Evolutionary conservation across 37 sponge, comb jelly and placozoan genomes (phyloP).

Genomic region (Hormiphora californensis): DNA sequence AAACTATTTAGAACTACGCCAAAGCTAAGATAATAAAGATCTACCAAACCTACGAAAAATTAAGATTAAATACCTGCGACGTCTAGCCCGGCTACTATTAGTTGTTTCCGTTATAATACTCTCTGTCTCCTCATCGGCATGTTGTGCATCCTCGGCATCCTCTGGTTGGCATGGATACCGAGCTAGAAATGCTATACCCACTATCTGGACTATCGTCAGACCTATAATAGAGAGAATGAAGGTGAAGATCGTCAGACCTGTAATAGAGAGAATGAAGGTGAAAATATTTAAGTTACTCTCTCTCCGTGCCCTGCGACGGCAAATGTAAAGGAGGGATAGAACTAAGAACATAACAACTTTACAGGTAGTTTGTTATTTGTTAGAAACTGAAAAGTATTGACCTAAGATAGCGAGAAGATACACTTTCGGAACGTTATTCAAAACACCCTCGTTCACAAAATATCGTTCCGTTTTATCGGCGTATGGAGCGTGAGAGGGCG

Average conservation of each 20-base stretch:
- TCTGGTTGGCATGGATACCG: slow-evolving; percentile 17
- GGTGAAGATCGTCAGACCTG: too few species aligned
- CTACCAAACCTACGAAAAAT: not conserved
- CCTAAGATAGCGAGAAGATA: not conserved
- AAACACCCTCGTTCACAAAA: not conserved
- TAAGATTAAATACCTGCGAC: not conserved
- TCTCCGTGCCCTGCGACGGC: too few species aligned
- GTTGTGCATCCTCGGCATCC: not conserved
- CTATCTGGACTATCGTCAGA: not conserved
- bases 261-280: too few species aligned
- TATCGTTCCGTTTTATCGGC: not conserved
- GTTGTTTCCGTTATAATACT: not conserved
- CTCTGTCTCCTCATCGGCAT: not conserved
- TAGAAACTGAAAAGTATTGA: not conserved
- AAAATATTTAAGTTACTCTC: too few species aligned
- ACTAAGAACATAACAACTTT: too few species aligned
- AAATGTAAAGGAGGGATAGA: too few species aligned
- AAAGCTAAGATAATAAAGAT: not conserved
- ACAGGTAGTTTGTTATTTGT: too few species aligned
- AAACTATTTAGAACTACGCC: too few species aligned
- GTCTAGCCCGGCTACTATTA: not conserved
- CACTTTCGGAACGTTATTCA: not conserved
- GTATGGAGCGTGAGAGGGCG: not conserved
- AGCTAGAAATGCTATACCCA: not conserved
- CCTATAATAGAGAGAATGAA: not conserved